Evolutionary conservation across 2,888 invertebrate species (phyloP).

Genomic region (Silvanus unidentatus): DNA sequence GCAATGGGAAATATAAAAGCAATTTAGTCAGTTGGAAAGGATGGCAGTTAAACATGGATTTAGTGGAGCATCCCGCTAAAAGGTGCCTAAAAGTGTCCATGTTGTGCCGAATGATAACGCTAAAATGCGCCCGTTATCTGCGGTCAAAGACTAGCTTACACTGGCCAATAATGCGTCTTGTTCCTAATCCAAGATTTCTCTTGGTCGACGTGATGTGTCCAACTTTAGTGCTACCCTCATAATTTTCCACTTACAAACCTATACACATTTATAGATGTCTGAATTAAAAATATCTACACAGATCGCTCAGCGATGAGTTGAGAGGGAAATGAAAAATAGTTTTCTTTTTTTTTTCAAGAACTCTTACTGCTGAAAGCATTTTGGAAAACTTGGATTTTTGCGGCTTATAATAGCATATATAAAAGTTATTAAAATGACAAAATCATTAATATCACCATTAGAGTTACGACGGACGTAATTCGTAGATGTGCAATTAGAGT

Average conservation of each 20-base stretch:
- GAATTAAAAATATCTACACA: too few relatives aligned
- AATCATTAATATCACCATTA: too few relatives aligned
- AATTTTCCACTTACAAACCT: conserved; percentile 23
- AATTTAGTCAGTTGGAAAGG: conserved; percentile 14
- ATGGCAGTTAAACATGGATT: conserved; percentile 22
- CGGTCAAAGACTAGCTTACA: conserved; percentile 30
- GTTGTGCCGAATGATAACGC: conserved; percentile 21
- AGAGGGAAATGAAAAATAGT: too few relatives aligned
- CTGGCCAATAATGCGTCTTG: conserved; percentile 32
- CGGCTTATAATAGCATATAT: too few relatives aligned
- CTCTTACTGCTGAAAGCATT: too few relatives aligned
- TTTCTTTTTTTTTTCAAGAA: too few relatives aligned
- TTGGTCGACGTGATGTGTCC: conserved; percentile 21
- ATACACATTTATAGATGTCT: conserved; percentile 17
- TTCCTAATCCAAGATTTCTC: conserved; percentile 30
- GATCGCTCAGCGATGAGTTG: too few relatives aligned
- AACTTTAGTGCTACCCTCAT: conserved; percentile 26
- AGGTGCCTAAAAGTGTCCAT: conserved; percentile 13
- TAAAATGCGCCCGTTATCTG: conserved; percentile 24
- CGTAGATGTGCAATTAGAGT: too few relatives aligned
- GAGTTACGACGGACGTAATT: too few relatives aligned
- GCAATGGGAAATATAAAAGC: conserved; percentile 12
- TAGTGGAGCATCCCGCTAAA: conserved; percentile 17
- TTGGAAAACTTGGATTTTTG: too few relatives aligned
- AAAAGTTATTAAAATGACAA: too few relatives aligned